These are phyloP conservation scores for Bradypodion ventrale DNA, from an alignment of 2,797 vertebrate genomes.

Conservation along the genomic window DNA sequence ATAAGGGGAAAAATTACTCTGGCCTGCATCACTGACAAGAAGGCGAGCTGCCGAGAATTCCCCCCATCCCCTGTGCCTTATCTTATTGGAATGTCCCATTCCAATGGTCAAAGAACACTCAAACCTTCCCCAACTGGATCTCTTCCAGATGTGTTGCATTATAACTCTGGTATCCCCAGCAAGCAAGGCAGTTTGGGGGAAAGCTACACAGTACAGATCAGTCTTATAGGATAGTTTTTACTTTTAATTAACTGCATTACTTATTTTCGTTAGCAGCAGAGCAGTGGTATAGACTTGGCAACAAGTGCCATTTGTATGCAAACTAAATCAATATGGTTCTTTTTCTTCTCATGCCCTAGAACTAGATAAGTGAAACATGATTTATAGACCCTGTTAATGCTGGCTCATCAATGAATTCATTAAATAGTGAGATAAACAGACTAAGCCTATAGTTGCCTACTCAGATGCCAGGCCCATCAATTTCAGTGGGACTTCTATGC, in stretches of 20 bases:
- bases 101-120: neutral
- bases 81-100: neutral
- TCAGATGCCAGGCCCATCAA: neutral
- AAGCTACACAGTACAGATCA: neutral
- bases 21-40: no score
- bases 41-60: no score
- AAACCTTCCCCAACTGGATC: neutral
- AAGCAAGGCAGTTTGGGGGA: neutral
- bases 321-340: conserved; percentile 13
- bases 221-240: conserved; percentile 6
- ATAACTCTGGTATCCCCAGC: neutral
- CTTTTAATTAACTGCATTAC: conserved; percentile 1
- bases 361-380: conserved; percentile 34
- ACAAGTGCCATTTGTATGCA: neutral
- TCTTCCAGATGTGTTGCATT: neutral
- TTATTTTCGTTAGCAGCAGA: conserved; percentile 33
- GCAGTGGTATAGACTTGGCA: neutral
- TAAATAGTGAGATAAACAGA: conserved; percentile 38
- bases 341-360: conserved; percentile 42
- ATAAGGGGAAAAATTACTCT: no score
- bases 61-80: no score
- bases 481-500: neutral
- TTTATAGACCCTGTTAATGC: neutral
- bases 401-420: conserved; percentile 48
- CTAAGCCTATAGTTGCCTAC: neutral